Conservation (phyloP, 2,797 vertebrate species). For the Pangasius larnaudii region DNA sequence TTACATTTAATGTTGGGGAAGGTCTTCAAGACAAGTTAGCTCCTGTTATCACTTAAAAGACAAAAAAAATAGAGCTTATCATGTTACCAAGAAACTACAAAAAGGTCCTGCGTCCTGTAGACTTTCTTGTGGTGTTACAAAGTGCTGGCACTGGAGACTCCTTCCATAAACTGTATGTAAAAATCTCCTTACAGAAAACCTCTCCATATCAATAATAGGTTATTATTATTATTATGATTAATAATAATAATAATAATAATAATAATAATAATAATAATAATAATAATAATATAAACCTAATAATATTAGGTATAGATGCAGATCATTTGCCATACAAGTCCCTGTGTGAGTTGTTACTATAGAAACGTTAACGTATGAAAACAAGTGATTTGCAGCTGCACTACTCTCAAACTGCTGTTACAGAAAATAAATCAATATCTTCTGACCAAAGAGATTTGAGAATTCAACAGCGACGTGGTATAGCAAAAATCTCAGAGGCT, state of each 20-base stretch:
- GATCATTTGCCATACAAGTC: background rate
- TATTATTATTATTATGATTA: no score
- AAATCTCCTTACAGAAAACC: background rate
- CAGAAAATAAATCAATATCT: background rate
- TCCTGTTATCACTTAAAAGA: background rate
- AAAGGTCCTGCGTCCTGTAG: background rate
- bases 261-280: no score
- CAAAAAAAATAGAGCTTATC: background rate
- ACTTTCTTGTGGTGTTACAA: background rate
- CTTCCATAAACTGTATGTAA: background rate
- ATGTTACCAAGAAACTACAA: background rate
- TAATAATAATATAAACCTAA: no score
- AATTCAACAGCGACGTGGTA: background rate
- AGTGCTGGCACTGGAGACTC: background rate
- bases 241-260: no score
- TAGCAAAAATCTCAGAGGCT: no score
- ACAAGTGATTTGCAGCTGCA: background rate
- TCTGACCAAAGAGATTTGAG: background rate
- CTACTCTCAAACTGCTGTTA: background rate
- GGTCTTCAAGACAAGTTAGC: background rate
- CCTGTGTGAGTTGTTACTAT: background rate
- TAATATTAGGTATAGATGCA: no score
- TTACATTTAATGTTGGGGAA: background rate
- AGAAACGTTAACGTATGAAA: background rate
- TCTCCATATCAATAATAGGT: background rate